Evolutionary conservation across 1,140 invertebrate genomes (phyloP).

Genomic region (Magallana gigas): DNA sequence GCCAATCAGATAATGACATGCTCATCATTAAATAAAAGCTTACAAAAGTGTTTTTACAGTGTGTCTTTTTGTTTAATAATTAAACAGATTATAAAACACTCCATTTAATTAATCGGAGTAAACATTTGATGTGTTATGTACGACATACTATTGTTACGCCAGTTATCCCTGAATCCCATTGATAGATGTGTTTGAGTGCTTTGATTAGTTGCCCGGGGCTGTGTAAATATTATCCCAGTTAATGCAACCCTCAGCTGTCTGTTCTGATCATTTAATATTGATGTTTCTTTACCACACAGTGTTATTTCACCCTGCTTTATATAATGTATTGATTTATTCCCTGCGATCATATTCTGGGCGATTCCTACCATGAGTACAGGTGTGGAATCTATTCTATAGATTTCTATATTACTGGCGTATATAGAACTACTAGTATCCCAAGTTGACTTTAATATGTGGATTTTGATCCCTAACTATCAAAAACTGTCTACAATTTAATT

Average conservation of each 20-base stretch:
- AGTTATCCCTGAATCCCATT: neutral
- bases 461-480: too few species aligned
- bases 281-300: neutral
- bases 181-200: neutral
- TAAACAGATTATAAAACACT: too few species aligned
- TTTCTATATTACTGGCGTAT: neutral
- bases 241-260: neutral
- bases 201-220: neutral
- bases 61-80: neutral
- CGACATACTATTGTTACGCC: too few species aligned
- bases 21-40: too few species aligned
- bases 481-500: too few species aligned
- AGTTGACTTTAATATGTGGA: too few species aligned
- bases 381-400: neutral
- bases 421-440: too few species aligned
- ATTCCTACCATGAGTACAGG: neutral
- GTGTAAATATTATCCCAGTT: constrained; percentile 21
- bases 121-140: too few species aligned
- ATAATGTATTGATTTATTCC: constrained; percentile 13
- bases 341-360: neutral
- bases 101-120: too few species aligned
- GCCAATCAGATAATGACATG: too few species aligned
- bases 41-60: too few species aligned
- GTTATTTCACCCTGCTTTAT: neutral
- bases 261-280: constrained; percentile 28